Evolutionary conservation across 2,113 vertebrate species (phyloP).

Genomic region (Hemicordylus capensis): DNA sequence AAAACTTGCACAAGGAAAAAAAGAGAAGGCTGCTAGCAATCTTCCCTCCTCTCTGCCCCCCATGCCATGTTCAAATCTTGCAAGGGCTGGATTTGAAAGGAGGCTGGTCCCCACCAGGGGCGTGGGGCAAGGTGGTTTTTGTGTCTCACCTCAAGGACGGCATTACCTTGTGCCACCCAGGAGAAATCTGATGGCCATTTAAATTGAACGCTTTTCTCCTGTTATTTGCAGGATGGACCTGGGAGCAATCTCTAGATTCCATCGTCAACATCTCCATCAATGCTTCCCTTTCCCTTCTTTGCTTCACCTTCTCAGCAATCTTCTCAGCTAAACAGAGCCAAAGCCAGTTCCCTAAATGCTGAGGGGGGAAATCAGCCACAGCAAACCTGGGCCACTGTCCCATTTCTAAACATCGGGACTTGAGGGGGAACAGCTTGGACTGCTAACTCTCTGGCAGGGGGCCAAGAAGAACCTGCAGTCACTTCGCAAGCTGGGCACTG

Average conservation of each 20-base stretch:
- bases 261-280: not conserved
- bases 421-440: not conserved
- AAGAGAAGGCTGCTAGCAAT: too few species aligned
- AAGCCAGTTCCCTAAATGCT: accelerated
- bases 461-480: not conserved
- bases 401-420: not conserved
- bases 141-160: too few species aligned
- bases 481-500: too few species aligned
- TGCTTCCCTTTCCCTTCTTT: not conserved
- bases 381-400: not conserved
- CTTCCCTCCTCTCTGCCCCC: too few species aligned
- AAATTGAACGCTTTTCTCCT: not conserved
- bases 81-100: too few species aligned
- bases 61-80: too few species aligned
- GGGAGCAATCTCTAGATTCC: not conserved
- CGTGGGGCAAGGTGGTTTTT: too few species aligned
- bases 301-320: not conserved
- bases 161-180: too few species aligned
- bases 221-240: not conserved
- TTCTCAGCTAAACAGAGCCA: not conserved
- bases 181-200: not conserved
- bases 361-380: not conserved
- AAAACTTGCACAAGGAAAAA: too few species aligned
- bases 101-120: too few species aligned
- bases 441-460: not conserved